Conservation (phyloP, 1,140 invertebrate species). For the Bombus pyrosoma region DNA sequence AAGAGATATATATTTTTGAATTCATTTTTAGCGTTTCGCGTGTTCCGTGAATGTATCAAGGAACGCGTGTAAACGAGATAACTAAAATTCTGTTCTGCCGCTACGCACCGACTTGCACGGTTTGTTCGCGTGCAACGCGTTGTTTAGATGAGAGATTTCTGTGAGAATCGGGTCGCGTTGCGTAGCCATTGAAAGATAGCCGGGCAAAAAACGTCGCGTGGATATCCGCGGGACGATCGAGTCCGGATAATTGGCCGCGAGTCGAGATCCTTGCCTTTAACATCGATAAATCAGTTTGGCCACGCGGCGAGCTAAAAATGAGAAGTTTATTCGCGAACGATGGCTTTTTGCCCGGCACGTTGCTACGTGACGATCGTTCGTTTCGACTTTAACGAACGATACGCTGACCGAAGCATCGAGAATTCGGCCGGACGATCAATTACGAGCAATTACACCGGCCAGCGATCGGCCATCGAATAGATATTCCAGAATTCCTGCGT, state of each 20-base stretch:
- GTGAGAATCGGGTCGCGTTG: conserved; percentile 33
- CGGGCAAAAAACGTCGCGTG: neutral
- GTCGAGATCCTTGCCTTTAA: neutral
- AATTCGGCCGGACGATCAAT: conserved; percentile 64
- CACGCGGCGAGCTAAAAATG: conserved; percentile 27
- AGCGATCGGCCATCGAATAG: conserved; percentile 34
- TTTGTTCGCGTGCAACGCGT: neutral
- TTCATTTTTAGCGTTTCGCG: neutral
- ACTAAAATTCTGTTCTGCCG: neutral
- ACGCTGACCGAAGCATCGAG: conserved; percentile 13
- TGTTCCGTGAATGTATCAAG: neutral
- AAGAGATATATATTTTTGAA: neutral
- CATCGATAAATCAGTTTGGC: conserved; percentile 4
- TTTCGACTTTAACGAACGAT: conserved; percentile 18
- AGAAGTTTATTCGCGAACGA: conserved; percentile 2
- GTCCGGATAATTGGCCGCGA: neutral
- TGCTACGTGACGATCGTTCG: conserved; percentile 20
- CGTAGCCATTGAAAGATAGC: neutral
- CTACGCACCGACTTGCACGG: neutral
- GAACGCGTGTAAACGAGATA: neutral
- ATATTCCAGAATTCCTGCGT: conserved; percentile 60
- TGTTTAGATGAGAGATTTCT: conserved; percentile 27
- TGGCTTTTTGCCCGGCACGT: conserved; percentile 4
- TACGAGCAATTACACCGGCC: conserved; percentile 61
- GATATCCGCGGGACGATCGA: neutral